These are phyloP conservation scores for Phthorimaea operculella DNA, from an alignment of 1,140 invertebrate genomes.

Conservation along the genomic window DNA sequence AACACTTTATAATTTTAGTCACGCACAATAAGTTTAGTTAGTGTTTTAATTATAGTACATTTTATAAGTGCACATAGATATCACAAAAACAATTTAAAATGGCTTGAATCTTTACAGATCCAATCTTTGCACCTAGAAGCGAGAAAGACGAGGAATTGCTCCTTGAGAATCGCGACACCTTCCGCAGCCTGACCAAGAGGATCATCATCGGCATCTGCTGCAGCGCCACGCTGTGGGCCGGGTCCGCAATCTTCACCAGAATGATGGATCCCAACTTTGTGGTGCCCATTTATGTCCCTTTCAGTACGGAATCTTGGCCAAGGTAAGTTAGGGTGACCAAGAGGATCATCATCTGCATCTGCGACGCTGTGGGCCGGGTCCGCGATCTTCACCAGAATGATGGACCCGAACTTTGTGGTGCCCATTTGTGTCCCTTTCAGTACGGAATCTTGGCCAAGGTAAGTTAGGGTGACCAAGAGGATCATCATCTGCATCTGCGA, in stretches of 20 bases:
- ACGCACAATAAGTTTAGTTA: no score
- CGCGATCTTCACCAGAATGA: background rate
- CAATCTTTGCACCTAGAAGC: conserved; percentile 11
- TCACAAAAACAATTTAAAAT: no score
- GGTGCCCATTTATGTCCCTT: background rate
- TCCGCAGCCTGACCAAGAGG: background rate
- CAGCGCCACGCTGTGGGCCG: background rate
- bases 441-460: background rate
- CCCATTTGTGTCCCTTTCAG: background rate
- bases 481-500: background rate
- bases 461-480: background rate
- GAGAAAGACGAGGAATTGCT: conserved; percentile 14
- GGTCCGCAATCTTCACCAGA: background rate
- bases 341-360: background rate
- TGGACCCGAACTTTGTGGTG: background rate
- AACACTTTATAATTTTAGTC: no score
- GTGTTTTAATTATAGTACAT: no score
- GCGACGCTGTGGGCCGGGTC: background rate
- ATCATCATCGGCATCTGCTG: background rate
- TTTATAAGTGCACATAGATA: no score
- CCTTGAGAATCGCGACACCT: background rate
- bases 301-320: background rate
- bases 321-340: background rate
- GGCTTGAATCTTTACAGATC: no score
- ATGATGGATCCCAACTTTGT: background rate